Base-by-base conservation (phyloP, 1,140 invertebrate genomes). In the Magallana gigas region DNA sequence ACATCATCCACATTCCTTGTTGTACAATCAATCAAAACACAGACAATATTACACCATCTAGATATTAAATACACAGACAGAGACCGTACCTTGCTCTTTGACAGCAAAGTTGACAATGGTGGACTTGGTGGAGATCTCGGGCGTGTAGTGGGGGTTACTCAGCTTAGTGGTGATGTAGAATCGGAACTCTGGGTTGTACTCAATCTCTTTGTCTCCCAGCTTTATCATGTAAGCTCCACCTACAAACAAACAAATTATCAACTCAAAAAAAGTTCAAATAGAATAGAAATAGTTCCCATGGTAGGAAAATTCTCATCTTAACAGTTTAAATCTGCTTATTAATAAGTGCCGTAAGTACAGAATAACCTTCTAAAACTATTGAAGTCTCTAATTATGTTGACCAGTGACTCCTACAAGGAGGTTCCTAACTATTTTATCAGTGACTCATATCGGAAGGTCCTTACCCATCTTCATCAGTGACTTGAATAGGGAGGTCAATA, bases 21-120 rank as follows among this genome's bases (percentile, higher is more conserved):
- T 64, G 60, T n/a, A n/a, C 60, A 62, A 11, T 62, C 60, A 62
- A 48, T 48, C 60, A 62, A 14, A 23, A n/a, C 14, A 12, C 18
- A 16, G 6, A 62, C 23, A 6, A 12, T 6, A 23, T 16, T 83
- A 96, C 96, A n/a, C 60, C 16, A 7, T 64, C 16, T 14, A 23
- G 23, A 23, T 1, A 23, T 23, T 23, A 23, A 23, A 23, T 23
- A 62, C 16, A 62, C 6, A n/a, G 60, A 12, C 18, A 16, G 6
- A 14, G 14, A 12, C 23, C 0, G 18, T 83, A 96, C 96, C 97
- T 96, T 97, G 96, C 94, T 98, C 97, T 95, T 98, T 98, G 83
- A 95, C 87, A 80, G 95, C 95, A 92, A 95, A 95, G 92, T 95
- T 95, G 56, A 95, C 93, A 89, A 95, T 94, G 60, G 93, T 93